Evolutionary conservation across 2,113 vertebrate genomes (phyloP), one percentile per base, ranked within the genome.

Genomic region (Rafetus swinhoei): DNA sequence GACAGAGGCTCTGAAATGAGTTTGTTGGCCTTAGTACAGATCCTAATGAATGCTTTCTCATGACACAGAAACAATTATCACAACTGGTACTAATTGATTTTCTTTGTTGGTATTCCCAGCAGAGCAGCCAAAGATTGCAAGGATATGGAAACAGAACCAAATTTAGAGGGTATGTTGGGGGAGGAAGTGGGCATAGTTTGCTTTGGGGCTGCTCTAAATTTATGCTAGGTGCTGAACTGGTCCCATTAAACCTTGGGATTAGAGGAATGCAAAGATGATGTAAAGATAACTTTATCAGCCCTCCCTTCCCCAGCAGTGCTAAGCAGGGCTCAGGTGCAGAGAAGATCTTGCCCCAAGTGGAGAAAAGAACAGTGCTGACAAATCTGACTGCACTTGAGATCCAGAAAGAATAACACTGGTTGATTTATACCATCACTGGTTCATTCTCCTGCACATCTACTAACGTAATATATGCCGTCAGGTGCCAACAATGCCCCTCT

Each of bases 351-450:
- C 27, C 82, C 59, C 25, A 5, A 13, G 2, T 50, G 21, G 11
- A 72, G 6, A 81, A 79, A 65, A 52, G 13, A 50, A 60, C 52
- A 53, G 25, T 29, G 24, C 45, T 24, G 45, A 79, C 77, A 74
- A n/a, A 11, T 27, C 9, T 0, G 0, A 15, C 85, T 59, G 3
- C 22, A 18, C 62, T 1, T 9, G 45, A 25, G 12, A 32, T 45
- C 39, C 62, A 81, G 8, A 27, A 83, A n/a, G 9, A 5, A 50
- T 81, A 57, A 11, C 29, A 2, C 35, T 57, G 22, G 29, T 35
- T 29, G 77, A 57, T 69, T 69, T 18, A 52, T 45, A 45, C 45
- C 45, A 6, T 45, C 45, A 45, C 45, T 6, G 45, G 45, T 45
- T 45, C 45, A 45, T 45, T 45, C 45, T 45, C 45, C 45, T 45